Conservation (phyloP, 1,140 invertebrate genomes). For the Ips typographus region DNA sequence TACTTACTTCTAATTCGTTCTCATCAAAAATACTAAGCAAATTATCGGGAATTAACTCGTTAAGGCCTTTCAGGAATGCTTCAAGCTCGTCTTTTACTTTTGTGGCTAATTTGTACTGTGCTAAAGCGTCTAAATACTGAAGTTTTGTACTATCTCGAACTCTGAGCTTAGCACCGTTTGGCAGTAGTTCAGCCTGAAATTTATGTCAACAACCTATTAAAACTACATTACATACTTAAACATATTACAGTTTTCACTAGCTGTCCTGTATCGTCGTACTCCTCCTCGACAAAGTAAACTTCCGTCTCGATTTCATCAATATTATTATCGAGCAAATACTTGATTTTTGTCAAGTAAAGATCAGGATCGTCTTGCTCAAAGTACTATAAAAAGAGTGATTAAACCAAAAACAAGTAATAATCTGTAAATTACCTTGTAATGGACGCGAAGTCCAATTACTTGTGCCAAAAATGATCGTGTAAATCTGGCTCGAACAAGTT, state of each 20-base stretch:
- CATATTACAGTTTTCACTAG: conserved; percentile 49
- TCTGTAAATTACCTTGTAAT: conserved; percentile 71
- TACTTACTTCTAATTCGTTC: conserved; percentile 87
- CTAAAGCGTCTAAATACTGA: conserved; percentile 84
- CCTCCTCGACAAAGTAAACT: conserved; percentile 84
- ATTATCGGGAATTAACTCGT: conserved; percentile 89
- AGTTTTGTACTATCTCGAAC: conserved; percentile 79
- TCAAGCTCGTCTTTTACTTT: conserved; percentile 83
- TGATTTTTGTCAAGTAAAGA: conserved; percentile 87
- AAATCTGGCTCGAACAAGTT: conserved; percentile 86
- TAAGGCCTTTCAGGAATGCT: conserved; percentile 85
- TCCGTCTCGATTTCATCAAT: conserved; percentile 76
- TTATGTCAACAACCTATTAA: conserved; percentile 2
- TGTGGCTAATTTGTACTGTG: conserved; percentile 82
- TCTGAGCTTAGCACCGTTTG: conserved; percentile 67
- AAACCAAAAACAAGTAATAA: conserved; percentile 4
- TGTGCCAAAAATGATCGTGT: conserved; percentile 92
- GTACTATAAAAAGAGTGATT: conserved; percentile 62
- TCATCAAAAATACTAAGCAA: conserved; percentile 94
- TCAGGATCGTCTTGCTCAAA: conserved; percentile 96
- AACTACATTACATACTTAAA: conserved; percentile 1
- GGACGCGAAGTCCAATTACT: conserved; percentile 87
- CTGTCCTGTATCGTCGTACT: conserved; percentile 79
- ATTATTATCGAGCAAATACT: conserved; percentile 89
- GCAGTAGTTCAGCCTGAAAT: conserved; percentile 67